A percentile compares a stretch with the other conserved stretches of the same genome.
Evolutionary conservation across 2,797 vertebrate genomes (phyloP).

Genomic region (Thalassophryne amazonica): DNA sequence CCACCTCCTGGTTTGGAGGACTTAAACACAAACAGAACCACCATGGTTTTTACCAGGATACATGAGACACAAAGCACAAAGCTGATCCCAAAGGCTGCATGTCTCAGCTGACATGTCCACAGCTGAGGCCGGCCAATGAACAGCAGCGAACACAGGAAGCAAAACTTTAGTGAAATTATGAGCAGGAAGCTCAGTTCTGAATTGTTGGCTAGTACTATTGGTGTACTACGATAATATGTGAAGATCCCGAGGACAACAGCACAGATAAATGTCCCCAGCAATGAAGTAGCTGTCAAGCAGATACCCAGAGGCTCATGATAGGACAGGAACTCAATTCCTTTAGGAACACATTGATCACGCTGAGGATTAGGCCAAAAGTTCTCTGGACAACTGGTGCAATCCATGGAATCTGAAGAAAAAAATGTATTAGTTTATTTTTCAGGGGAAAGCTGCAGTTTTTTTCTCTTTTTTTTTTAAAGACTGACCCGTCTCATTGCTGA

Average conservation of each 20-base stretch:
- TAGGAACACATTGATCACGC: slow-evolving; percentile 47
- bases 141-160: slow-evolving; percentile 59
- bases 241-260: slow-evolving; percentile 51
- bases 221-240: slow-evolving; percentile 42
- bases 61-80: slow-evolving; percentile 58
- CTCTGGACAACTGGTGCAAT: slow-evolving; percentile 56
- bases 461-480: no score
- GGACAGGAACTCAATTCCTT: slow-evolving; percentile 59
- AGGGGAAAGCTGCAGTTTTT: no score
- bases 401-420: slow-evolving; percentile 51
- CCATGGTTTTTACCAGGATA: slow-evolving; percentile 50
- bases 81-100: slow-evolving; percentile 52
- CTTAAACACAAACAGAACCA: slow-evolving; percentile 39
- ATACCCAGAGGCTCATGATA: slow-evolving; percentile 54
- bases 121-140: slow-evolving; percentile 51
- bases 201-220: slow-evolving; percentile 65
- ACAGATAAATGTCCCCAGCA: slow-evolving; percentile 41
- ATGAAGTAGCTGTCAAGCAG: slow-evolving; percentile 38
- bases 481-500: slow-evolving; percentile 73
- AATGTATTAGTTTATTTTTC: no score
- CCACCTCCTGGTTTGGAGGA: slow-evolving; percentile 48
- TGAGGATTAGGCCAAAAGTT: slow-evolving; percentile 61
- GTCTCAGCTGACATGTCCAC: slow-evolving; percentile 43
- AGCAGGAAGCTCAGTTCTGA: slow-evolving; percentile 66
- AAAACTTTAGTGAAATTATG: slow-evolving; percentile 56